Conservation (phyloP, 2,113 vertebrate species). For the Seriola dumerili region DNA sequence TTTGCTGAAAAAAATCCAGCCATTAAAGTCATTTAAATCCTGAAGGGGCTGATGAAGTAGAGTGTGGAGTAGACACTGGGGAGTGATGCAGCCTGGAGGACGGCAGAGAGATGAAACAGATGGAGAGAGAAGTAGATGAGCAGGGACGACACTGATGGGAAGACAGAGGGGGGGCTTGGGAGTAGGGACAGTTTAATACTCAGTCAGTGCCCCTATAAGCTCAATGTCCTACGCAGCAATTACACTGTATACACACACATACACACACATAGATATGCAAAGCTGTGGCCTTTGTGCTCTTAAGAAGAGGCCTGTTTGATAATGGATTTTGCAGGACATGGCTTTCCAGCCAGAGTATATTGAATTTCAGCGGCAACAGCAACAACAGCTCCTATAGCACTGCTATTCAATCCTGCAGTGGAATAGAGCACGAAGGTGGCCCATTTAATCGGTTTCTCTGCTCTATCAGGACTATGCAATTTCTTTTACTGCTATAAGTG, state of each 20-base stretch:
- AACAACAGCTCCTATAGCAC: constrained; percentile 34
- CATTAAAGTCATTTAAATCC: constrained; percentile 35
- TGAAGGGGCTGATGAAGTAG: constrained; percentile 14
- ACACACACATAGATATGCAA: constrained; percentile 12
- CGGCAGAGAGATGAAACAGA: constrained; percentile 38
- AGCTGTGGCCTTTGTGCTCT: constrained; percentile 40
- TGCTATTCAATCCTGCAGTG: constrained; percentile 29
- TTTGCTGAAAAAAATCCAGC: constrained; percentile 22
- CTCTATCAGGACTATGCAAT: background rate
- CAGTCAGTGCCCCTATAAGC: constrained; percentile 17
- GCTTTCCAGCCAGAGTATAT: constrained; percentile 56
- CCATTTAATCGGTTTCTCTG: constrained; percentile 14
- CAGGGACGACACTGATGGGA: background rate
- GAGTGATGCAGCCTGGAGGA: constrained; percentile 37
- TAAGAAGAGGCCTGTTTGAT: constrained; percentile 51
- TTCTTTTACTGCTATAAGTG: background rate
- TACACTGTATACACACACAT: constrained; percentile 14
- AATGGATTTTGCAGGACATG: constrained; percentile 58
- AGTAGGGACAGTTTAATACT: constrained; percentile 28
- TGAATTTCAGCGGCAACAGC: constrained; percentile 62
- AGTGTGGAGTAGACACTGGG: constrained; percentile 12
- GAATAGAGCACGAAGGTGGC: constrained; percentile 3
- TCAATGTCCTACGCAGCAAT: constrained; percentile 27
- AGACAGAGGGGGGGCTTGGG: background rate
- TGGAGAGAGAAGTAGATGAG: constrained; percentile 32